Percentiles rank a stretch among this genome's conserved stretches.
These are phyloP conservation scores for Spatulosminthurus flaviceps DNA, from an alignment of 2,888 invertebrate genomes.

Conservation along the genomic window DNA sequence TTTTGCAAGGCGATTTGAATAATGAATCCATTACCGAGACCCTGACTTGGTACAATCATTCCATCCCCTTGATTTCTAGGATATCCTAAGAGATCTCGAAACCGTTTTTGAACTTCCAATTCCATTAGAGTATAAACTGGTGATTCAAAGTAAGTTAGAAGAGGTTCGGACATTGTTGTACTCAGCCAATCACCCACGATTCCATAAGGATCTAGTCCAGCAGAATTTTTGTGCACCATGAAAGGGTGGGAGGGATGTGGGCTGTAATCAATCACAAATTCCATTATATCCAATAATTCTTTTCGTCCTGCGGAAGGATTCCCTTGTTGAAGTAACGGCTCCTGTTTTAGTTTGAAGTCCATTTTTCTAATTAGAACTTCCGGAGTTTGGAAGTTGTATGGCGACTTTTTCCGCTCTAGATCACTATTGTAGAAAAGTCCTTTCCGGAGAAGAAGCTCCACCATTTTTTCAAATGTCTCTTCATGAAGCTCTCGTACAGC, in stretches of 20 bases:
- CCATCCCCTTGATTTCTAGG: conserved; percentile 36
- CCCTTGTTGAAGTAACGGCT: neutral
- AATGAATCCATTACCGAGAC: conserved; percentile 21
- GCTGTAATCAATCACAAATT: conserved; percentile 36
- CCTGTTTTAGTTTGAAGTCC: conserved; percentile 18
- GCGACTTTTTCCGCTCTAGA: neutral
- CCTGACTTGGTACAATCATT: conserved; percentile 15
- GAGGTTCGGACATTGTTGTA: conserved; percentile 27
- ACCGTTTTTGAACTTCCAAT: neutral
- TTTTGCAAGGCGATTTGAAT: conserved; percentile 36
- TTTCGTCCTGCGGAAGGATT: neutral
- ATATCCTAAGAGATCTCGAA: conserved; percentile 32
- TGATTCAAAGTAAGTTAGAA: conserved; percentile 35
- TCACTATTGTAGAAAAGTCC: conserved; percentile 32
- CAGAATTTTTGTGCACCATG: conserved; percentile 24
- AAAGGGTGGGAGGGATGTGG: conserved; percentile 42
- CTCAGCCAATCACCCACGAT: conserved; percentile 48
- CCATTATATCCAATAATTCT: conserved; percentile 11
- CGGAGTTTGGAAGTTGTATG: conserved; percentile 29
- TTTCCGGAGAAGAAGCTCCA: conserved; percentile 27
- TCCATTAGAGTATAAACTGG: conserved; percentile 52
- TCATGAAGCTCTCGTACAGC: conserved; percentile 22
- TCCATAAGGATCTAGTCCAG: conserved; percentile 48
- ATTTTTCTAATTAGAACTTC: neutral
- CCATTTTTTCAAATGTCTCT: conserved; percentile 26